Conservation (phyloP, 1,140 invertebrate genomes). For the Protaetia brevitarsis region DNA sequence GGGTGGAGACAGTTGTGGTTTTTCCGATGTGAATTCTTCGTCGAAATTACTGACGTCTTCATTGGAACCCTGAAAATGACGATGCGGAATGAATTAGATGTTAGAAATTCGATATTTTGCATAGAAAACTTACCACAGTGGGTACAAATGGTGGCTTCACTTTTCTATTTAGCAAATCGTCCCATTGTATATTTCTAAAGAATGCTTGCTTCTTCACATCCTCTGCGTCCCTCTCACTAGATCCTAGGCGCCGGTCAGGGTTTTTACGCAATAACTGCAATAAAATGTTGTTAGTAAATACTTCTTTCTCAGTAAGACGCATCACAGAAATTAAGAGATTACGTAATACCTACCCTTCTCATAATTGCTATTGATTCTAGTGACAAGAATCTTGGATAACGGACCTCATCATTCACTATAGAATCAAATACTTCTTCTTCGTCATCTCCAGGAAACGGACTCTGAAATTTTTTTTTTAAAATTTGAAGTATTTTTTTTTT, state of each 20-base stretch:
- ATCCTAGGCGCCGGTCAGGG: slow-evolving; percentile 93
- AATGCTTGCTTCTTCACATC: slow-evolving; percentile 99
- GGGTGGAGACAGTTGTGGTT: slow-evolving; percentile 91
- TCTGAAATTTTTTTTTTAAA: slow-evolving; percentile 57
- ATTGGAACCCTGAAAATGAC: slow-evolving; percentile 68
- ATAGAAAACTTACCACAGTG: slow-evolving; percentile 74
- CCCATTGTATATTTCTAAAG: slow-evolving; percentile 94
- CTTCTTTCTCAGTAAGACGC: no score
- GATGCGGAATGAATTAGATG: not conserved
- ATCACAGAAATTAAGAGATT: no score
- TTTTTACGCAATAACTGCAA: slow-evolving; percentile 91
- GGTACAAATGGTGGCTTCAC: slow-evolving; percentile 98
- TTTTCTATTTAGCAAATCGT: slow-evolving; percentile 88
- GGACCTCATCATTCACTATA: slow-evolving; percentile 99
- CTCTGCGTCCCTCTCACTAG: slow-evolving; percentile 96
- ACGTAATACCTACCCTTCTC: slow-evolving; percentile 80
- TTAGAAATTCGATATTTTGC: not conserved
- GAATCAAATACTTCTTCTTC: slow-evolving; percentile 99
- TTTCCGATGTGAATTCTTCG: slow-evolving; percentile 98
- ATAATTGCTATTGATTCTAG: slow-evolving; percentile 98
- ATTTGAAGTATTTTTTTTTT: not conserved
- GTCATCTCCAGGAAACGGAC: slow-evolving; percentile 99
- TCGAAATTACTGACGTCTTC: slow-evolving; percentile 99
- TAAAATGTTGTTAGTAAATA: no score
- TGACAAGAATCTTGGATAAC: slow-evolving; percentile 95